Percentiles rank a stretch among this genome's conserved stretches.
Conservation (phyloP, 2,888 invertebrate species). For the Philhelius pedissequus region DNA sequence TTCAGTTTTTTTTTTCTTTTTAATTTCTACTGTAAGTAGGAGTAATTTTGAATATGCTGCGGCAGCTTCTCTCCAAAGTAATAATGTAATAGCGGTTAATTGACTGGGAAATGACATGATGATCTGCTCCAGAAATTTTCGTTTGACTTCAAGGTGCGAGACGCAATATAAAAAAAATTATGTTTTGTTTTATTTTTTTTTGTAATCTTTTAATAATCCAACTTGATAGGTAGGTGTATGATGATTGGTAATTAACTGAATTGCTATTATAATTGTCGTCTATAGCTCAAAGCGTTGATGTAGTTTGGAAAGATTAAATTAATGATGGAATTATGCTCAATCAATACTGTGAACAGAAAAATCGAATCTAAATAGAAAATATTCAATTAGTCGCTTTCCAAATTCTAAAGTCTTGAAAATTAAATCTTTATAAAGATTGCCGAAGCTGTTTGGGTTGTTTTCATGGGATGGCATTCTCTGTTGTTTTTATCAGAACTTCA, state of each 20-base stretch:
- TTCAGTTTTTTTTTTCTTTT: neutral
- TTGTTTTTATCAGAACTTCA: too few species aligned
- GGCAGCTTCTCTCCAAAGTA: neutral
- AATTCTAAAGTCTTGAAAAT: too few species aligned
- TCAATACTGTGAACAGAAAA: too few species aligned
- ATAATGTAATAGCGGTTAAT: constrained; percentile 47
- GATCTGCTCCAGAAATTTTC: constrained; percentile 40
- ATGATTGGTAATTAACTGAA: neutral
- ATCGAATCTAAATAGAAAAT: too few species aligned
- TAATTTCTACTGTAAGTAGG: neutral
- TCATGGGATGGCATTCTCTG: too few species aligned
- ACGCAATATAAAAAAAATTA: neutral
- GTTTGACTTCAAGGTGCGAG: neutral
- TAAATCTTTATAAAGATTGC: too few species aligned
- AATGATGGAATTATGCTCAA: too few species aligned
- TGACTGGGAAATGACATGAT: constrained; percentile 60
- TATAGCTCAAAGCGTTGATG: neutral
- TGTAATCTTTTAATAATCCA: neutral
- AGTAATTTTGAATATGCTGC: constrained; percentile 4
- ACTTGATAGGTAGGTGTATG: too few species aligned
- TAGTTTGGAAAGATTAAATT: too few species aligned
- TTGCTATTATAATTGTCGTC: neutral
- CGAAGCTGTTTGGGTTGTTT: too few species aligned
- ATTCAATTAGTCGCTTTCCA: too few species aligned
- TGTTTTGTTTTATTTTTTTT: neutral